These are phyloP conservation scores for Zaprionus lineosus DNA, from an alignment of 2,888 invertebrate species.

Conservation along the genomic window DNA sequence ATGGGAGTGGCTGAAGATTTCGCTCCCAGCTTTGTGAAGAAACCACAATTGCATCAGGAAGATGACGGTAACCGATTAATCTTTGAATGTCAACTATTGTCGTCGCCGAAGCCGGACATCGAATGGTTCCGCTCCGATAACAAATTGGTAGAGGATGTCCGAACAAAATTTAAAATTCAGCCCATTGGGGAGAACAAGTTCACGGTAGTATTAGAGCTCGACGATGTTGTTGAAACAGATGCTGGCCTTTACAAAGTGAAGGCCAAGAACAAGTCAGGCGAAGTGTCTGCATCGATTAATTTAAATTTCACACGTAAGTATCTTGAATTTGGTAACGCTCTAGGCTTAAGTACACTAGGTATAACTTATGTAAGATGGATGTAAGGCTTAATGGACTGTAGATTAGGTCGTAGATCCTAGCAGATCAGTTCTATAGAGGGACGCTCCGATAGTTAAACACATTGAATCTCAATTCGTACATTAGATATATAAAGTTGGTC, in stretches of 20 bases:
- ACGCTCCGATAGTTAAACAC: too few relatives aligned
- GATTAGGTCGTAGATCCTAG: too few relatives aligned
- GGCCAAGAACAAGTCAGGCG: conserved; percentile 98
- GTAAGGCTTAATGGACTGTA: too few relatives aligned
- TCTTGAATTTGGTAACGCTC: too few relatives aligned
- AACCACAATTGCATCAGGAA: conserved; percentile 97
- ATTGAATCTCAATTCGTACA: too few relatives aligned
- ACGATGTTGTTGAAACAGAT: conserved; percentile 97
- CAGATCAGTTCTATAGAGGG: too few relatives aligned
- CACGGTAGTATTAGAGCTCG: conserved; percentile 95
- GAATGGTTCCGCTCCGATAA: conserved; percentile 96
- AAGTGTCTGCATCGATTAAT: conserved; percentile 97
- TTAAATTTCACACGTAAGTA: conserved; percentile 98
- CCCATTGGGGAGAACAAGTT: conserved; percentile 93
- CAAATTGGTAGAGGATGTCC: conserved; percentile 90
- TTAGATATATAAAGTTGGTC: too few relatives aligned
- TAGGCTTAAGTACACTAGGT: too few relatives aligned
- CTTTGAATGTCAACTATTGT: conserved; percentile 95
- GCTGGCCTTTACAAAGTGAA: conserved; percentile 98
- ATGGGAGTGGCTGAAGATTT: conserved; percentile 89
- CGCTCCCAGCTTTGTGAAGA: conserved; percentile 99
- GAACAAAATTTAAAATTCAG: conserved; percentile 94
- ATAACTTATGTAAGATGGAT: too few relatives aligned
- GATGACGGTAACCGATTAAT: conserved; percentile 97
- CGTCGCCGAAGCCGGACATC: conserved; percentile 94